Evolutionary conservation across 2,797 vertebrate species (phyloP).

Genomic region (Dicrostonyx torquatus): DNA sequence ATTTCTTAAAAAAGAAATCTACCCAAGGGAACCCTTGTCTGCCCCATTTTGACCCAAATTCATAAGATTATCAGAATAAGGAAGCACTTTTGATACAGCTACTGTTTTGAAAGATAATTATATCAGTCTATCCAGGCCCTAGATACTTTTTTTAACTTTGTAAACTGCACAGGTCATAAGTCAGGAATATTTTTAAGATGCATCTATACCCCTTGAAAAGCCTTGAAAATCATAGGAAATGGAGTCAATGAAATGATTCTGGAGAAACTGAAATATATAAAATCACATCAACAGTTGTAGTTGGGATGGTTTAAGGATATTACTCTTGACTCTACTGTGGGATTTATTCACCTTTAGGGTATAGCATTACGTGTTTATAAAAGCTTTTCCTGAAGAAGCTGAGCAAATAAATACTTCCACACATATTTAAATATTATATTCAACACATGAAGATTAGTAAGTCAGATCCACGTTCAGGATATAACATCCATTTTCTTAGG

Average conservation of each 20-base stretch:
- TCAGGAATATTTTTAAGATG: not conserved
- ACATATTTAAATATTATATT: not conserved
- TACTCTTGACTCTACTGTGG: not conserved
- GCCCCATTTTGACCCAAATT: not conserved
- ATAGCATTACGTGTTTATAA: slow-evolving; percentile 24
- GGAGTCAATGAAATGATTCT: not conserved
- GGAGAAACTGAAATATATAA: not conserved
- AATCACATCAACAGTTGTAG: not conserved
- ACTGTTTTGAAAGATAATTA: not conserved
- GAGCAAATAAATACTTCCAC: slow-evolving; percentile 4
- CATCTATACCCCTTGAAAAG: not conserved
- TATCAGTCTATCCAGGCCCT: slow-evolving; percentile 20
- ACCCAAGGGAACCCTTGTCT: not conserved
- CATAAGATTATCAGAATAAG: slow-evolving; percentile 6
- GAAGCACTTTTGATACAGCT: not conserved
- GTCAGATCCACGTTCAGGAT: not conserved
- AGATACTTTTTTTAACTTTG: not conserved
- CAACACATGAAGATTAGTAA: slow-evolving; percentile 2
- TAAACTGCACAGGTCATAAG: not conserved
- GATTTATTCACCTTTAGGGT: not conserved
- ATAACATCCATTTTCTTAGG: not conserved
- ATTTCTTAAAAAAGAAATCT: slow-evolving; percentile 22
- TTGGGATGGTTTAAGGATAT: not conserved
- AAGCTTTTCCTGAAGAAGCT: not conserved
- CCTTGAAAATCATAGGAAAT: not conserved